Base-by-base conservation (phyloP, 2,888 invertebrate species). In the Sycophila texana region DNA sequence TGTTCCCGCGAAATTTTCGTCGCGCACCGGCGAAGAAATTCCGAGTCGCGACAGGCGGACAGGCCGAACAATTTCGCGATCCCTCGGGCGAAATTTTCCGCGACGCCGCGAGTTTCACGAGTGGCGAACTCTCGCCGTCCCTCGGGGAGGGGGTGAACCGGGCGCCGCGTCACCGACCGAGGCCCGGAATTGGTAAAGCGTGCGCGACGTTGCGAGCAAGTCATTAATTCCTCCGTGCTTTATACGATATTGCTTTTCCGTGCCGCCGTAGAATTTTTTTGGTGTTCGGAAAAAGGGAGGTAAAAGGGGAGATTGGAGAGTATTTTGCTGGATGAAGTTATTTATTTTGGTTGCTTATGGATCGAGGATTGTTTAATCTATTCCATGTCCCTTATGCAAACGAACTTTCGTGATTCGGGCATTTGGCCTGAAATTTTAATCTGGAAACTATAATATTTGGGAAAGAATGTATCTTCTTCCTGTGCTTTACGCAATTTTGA, bases 141-240 rank as follows among this genome's bases (percentile, higher is more conserved):
- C n/a, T 12, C 30, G 5, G 10, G 58, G 2, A 12, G 58, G 30
- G 18, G 14, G 12, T 12, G 2, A 14, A 39, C n/a, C 14, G 53
- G 13, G n/a, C 53, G 12, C 10, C 53, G 53, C 53, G 53, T 39
- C 4, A 53, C n/a, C 53, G 53, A 53, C n/a, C 53, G 53, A 39
- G 39, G 7, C 16, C 30, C 39, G 39, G 63, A 63, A 63, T 63
- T 39, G 63, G 63, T 63, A 63, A 63, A 63, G 39, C 63, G 30
- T 39, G 5, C 39, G 39, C 39, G 26, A 39, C 10, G n/a, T 58
- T n/a, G 18, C 16, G 39, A 61, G 61, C 18, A n/a, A 61, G 30
- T 63, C 63, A 20, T 61, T 61, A 61, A 61, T 61, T 61, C 39
- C 39, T 7, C 7, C 26, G 30, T 12, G 26, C 3, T 13, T 13